Percentiles rank a stretch among this genome's conserved stretches.
Evolutionary conservation across 30 jellyfish, hydroid and myxozoan genomes (phyloP).

Genomic region (Aurelia aurita): DNA sequence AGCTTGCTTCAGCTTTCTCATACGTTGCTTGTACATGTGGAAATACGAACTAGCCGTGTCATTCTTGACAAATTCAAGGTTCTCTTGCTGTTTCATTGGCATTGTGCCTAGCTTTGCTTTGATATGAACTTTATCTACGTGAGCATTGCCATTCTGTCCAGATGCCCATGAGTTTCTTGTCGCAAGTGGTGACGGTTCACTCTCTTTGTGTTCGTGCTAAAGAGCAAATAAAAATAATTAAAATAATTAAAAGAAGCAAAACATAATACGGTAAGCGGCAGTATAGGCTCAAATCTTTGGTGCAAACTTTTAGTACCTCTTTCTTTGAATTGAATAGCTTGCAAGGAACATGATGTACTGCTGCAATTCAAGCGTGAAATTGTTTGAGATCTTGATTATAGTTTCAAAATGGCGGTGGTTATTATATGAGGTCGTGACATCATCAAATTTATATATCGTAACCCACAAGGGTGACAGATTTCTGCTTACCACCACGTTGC

Average conservation of each 20-base stretch:
- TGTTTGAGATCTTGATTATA: too few species aligned
- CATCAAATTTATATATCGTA: too few species aligned
- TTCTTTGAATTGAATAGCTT: too few species aligned
- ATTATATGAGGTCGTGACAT: too few species aligned
- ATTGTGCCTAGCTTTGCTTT: constrained; percentile 22
- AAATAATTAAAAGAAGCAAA: not conserved
- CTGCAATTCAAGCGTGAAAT: too few species aligned
- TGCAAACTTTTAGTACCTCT: too few species aligned
- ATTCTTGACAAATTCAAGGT: constrained; percentile 41
- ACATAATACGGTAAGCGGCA: not conserved
- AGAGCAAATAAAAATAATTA: not conserved
- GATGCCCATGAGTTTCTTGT: constrained; percentile 52
- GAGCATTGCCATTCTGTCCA: constrained; percentile 33
- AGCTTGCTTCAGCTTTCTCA: constrained; percentile 92
- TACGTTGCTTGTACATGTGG: constrained; percentile 86
- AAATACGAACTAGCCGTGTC: constrained; percentile 80
- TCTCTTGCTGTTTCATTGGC: constrained; percentile 34
- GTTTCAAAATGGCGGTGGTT: too few species aligned
- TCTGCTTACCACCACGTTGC: too few species aligned
- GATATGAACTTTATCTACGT: constrained; percentile 17
- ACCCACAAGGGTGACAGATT: too few species aligned
- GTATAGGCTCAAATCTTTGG: too few species aligned
- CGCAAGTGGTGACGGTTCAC: constrained; percentile 4
- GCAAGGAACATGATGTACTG: too few species aligned
- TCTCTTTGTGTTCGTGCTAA: constrained; percentile 35